phyloP scores from a whole-genome alignment of 2,113 vertebrate genomes.

The Solea solea region DNA sequence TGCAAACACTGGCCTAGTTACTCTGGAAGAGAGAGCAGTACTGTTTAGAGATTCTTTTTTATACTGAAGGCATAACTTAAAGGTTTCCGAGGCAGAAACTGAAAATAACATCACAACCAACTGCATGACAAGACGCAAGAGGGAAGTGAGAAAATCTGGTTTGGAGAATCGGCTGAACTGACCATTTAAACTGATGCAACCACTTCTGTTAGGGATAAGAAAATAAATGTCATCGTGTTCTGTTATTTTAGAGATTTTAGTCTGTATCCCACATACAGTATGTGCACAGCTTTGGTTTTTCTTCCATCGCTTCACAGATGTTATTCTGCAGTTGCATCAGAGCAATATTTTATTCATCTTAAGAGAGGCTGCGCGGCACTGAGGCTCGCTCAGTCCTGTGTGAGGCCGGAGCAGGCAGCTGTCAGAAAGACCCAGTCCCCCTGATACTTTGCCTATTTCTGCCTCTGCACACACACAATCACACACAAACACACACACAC shows the following conservation, averaged over 20 bases:
- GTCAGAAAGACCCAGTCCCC: slow-evolving; percentile 63
- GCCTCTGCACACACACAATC: slow-evolving; percentile 14
- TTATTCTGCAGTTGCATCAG: slow-evolving; percentile 66
- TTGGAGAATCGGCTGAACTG: not conserved
- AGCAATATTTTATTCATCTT: slow-evolving; percentile 79
- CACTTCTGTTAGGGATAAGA: not conserved
- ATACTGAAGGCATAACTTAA: not conserved
- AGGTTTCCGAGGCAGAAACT: slow-evolving; percentile 3
- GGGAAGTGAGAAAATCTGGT: slow-evolving; percentile 7
- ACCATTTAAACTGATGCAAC: slow-evolving; percentile 9
- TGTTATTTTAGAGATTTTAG: slow-evolving; percentile 27
- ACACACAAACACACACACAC: slow-evolving; percentile 9
- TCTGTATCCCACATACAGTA: slow-evolving; percentile 21
- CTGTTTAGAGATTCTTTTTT: slow-evolving; percentile 9
- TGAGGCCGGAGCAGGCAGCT: slow-evolving; percentile 61
- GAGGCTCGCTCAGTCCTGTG: slow-evolving; percentile 58
- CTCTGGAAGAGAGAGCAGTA: slow-evolving; percentile 1
- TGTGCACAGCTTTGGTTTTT: slow-evolving; percentile 14
- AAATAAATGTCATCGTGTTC: slow-evolving; percentile 5
- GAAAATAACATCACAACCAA: slow-evolving; percentile 19
- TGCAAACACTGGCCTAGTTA: slow-evolving; percentile 4
- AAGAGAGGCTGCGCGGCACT: slow-evolving; percentile 45
- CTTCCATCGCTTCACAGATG: slow-evolving; percentile 44
- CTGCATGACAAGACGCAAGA: slow-evolving; percentile 5
- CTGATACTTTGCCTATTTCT: slow-evolving; percentile 52